Percentiles rank a stretch among this genome's conserved stretches.
phyloP scores from a whole-genome alignment of 1,140 invertebrate species.

The Cepaea nemoralis region DNA sequence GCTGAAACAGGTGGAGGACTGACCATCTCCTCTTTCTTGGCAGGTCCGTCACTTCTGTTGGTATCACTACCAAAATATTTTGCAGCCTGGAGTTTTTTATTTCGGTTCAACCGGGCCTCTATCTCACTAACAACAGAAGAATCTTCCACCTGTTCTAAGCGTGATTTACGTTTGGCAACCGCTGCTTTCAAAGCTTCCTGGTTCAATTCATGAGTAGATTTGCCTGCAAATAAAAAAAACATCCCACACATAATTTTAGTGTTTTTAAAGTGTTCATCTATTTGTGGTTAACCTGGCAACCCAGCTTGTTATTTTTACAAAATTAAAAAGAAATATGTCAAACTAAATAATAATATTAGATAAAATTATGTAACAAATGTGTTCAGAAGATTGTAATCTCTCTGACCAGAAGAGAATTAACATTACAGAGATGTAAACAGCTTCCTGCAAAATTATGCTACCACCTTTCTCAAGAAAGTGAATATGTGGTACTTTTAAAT shows the following conservation, averaged over 20 bases:
- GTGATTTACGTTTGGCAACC: slow-evolving; percentile 57
- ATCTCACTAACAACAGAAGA: slow-evolving; percentile 59
- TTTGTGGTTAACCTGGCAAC: too few species aligned
- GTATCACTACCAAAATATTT: slow-evolving; percentile 56
- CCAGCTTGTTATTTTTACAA: too few species aligned
- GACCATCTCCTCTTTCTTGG: slow-evolving; percentile 34
- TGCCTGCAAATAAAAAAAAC: slow-evolving; percentile 20
- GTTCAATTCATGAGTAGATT: slow-evolving; percentile 47
- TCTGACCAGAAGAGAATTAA: too few species aligned
- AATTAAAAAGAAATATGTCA: too few species aligned
- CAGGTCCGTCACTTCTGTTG: slow-evolving; percentile 39
- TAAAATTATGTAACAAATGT: too few species aligned
- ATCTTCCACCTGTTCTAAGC: slow-evolving; percentile 53
- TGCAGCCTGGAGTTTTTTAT: slow-evolving; percentile 65
- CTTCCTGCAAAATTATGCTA: too few species aligned
- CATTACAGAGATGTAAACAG: too few species aligned
- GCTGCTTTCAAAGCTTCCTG: slow-evolving; percentile 64
- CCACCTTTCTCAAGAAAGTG: too few species aligned
- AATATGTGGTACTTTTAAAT: too few species aligned
- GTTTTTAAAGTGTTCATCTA: too few species aligned
- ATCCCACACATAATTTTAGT: background rate
- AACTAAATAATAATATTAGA: too few species aligned
- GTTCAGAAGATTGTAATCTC: too few species aligned
- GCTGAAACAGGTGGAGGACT: background rate
- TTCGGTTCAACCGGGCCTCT: slow-evolving; percentile 64